phyloP scores from a whole-genome alignment of 2,113 vertebrate genomes.

The Thryonomys swinderianus region DNA sequence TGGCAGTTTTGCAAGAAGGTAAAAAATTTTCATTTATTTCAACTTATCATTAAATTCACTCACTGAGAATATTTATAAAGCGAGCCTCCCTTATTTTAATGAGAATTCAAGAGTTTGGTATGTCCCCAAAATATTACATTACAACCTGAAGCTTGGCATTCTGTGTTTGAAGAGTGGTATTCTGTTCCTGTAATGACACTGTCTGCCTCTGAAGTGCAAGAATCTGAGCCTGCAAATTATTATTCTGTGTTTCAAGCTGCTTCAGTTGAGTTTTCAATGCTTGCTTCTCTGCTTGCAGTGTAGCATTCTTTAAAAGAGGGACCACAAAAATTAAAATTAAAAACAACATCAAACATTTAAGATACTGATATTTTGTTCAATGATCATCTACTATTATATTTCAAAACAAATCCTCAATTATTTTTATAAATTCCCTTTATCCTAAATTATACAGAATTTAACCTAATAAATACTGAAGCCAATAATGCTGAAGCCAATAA shows the following conservation, averaged over 20 bases:
- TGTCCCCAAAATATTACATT: constrained; percentile 14
- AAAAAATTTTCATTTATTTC: constrained; percentile 36
- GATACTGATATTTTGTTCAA: constrained; percentile 3
- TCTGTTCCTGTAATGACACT: constrained; percentile 96
- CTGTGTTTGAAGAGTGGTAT: constrained; percentile 96
- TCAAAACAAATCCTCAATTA: neutral
- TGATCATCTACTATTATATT: constrained; percentile 5
- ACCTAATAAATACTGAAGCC: constrained; percentile 30
- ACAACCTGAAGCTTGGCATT: constrained; percentile 98
- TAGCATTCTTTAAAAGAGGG: constrained; percentile 92
- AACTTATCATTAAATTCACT: constrained; percentile 7
- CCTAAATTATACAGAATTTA: constrained; percentile 22
- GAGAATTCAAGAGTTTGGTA: constrained; percentile 39
- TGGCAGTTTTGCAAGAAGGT: neutral
- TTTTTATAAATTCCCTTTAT: constrained; percentile 1
- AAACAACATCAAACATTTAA: constrained; percentile 45
- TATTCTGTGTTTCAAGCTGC: constrained; percentile 96
- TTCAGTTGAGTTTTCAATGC: constrained; percentile 96
- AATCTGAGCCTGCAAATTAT: constrained; percentile 97
- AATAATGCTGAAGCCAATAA: neutral
- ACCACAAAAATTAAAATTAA: constrained; percentile 55
- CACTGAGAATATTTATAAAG: constrained; percentile 13
- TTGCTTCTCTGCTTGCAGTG: constrained; percentile 98
- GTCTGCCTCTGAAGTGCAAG: constrained; percentile 96
- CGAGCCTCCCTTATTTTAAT: constrained; percentile 28